These are phyloP conservation scores for Hypomecis punctinalis DNA, from an alignment of 2,888 invertebrate species.

Conservation along the genomic window DNA sequence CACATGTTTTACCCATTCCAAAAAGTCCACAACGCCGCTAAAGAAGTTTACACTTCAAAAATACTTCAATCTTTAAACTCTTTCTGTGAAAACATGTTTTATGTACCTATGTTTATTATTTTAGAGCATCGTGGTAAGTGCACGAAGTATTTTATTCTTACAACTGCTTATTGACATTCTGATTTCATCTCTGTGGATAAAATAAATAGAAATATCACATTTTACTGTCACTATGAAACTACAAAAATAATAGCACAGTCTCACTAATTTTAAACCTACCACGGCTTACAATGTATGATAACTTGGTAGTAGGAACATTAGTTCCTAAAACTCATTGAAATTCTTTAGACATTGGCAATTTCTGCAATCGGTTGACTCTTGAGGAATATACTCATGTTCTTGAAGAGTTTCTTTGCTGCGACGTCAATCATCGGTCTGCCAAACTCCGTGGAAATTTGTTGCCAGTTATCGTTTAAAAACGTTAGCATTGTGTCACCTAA, in stretches of 20 bases:
- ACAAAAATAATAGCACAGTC: background rate
- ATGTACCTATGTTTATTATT: too few relatives aligned
- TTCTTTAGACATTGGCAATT: slow-evolving; percentile 52
- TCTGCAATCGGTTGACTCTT: slow-evolving; percentile 58
- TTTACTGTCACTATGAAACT: background rate
- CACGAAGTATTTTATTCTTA: too few relatives aligned
- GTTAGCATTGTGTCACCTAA: slow-evolving; percentile 65
- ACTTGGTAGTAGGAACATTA: too few relatives aligned
- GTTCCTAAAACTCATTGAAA: background rate
- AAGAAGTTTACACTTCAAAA: too few relatives aligned
- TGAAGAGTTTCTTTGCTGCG: slow-evolving; percentile 57
- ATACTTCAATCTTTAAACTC: too few relatives aligned
- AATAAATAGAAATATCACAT: slow-evolving; percentile 1
- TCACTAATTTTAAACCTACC: slow-evolving; percentile 1
- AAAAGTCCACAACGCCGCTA: too few relatives aligned
- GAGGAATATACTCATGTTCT: slow-evolving; percentile 58
- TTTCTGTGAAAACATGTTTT: too few relatives aligned
- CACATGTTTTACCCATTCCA: too few relatives aligned
- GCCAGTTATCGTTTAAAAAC: slow-evolving; percentile 73
- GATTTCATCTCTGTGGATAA: background rate
- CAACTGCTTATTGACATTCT: too few relatives aligned
- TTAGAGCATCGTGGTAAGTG: too few relatives aligned
- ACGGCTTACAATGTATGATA: too few relatives aligned
- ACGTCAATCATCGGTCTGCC: slow-evolving; percentile 65
- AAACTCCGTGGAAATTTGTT: slow-evolving; percentile 64